A percentile compares a stretch with the other conserved stretches of the same genome.
Conservation (phyloP, 64 coral and sea anemone genomes). For the Astreopora myriophthalma region DNA sequence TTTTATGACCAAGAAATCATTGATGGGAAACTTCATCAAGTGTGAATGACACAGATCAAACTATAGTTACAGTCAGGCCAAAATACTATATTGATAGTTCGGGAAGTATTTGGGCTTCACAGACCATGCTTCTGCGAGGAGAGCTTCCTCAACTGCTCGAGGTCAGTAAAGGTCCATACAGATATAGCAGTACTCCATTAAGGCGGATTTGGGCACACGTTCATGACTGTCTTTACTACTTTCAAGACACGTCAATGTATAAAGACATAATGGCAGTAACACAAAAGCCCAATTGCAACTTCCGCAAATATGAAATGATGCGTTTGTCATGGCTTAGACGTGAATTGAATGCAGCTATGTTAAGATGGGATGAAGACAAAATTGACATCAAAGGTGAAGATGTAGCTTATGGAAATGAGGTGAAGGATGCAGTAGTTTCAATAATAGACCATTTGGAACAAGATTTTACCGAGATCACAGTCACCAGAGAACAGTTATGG, state of each 20-base stretch:
- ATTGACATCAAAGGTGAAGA: constrained; percentile 26
- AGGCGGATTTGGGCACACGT: constrained; percentile 53
- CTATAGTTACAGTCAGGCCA: constrained; percentile 23
- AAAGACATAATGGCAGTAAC: constrained; percentile 59
- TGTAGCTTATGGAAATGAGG: constrained; percentile 54
- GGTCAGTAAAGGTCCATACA: constrained; percentile 37
- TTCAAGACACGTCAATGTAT: constrained; percentile 62
- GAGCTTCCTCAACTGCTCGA: constrained; percentile 57
- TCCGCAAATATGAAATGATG: constrained; percentile 27
- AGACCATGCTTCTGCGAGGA: constrained; percentile 68
- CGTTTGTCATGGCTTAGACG: constrained; percentile 45
- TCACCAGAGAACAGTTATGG: constrained; percentile 40
- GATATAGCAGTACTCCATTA: constrained; percentile 41
- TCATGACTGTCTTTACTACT: constrained; percentile 72
- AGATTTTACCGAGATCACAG: neutral
- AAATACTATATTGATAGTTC: constrained; percentile 55
- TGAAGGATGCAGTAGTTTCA: constrained; percentile 37
- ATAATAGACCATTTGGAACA: constrained; percentile 25
- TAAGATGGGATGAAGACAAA: constrained; percentile 44
- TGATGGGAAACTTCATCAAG: constrained; percentile 51
- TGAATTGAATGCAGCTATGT: constrained; percentile 37
- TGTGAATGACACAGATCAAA: constrained; percentile 50
- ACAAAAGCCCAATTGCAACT: constrained; percentile 44
- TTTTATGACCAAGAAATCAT: constrained; percentile 41
- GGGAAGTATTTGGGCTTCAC: constrained; percentile 58